Percentiles rank a stretch among this genome's conserved stretches.
Evolutionary conservation across 2,797 vertebrate genomes (phyloP).

Genomic region (Urophycis tenuis): DNA sequence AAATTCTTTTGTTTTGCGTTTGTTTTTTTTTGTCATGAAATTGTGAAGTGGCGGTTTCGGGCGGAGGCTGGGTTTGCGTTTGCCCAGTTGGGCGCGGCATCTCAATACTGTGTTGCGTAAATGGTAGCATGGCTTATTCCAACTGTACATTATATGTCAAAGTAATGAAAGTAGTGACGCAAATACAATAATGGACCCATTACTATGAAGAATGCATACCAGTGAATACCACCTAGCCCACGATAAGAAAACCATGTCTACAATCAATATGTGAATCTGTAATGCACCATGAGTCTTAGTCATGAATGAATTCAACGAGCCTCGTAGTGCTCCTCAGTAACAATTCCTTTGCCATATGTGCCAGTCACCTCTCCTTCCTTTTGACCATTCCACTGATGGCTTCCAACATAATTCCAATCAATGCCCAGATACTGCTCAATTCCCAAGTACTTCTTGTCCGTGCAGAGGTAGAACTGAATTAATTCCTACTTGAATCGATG

Average conservation of each 20-base stretch:
- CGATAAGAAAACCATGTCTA: neutral
- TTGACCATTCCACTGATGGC: neutral
- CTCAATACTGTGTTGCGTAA: neutral
- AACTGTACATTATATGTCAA: neutral
- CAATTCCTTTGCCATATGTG: neutral
- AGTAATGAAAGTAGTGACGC: neutral
- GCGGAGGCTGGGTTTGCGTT: neutral
- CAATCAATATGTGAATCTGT: neutral
- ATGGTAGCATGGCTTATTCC: slow-evolving; percentile 3
- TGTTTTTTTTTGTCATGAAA: slow-evolving; percentile 8
- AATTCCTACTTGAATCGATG: slow-evolving; percentile 12
- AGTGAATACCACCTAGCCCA: neutral
- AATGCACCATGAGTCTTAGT: neutral
- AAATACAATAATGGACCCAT: neutral
- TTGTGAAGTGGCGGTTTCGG: neutral
- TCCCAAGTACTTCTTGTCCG: neutral
- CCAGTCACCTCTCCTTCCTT: neutral
- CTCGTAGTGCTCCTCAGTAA: neutral
- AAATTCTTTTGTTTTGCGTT: neutral
- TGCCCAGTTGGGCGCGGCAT: neutral
- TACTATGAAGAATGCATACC: neutral
- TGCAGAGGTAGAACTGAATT: neutral
- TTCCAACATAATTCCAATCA: neutral
- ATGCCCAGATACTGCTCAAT: neutral
- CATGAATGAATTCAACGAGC: too few species aligned